A percentile compares a stretch with the other conserved stretches of the same genome.
Evolutionary conservation across 2,888 invertebrate species (phyloP).

Genomic region (Sepiola atlantica): DNA sequence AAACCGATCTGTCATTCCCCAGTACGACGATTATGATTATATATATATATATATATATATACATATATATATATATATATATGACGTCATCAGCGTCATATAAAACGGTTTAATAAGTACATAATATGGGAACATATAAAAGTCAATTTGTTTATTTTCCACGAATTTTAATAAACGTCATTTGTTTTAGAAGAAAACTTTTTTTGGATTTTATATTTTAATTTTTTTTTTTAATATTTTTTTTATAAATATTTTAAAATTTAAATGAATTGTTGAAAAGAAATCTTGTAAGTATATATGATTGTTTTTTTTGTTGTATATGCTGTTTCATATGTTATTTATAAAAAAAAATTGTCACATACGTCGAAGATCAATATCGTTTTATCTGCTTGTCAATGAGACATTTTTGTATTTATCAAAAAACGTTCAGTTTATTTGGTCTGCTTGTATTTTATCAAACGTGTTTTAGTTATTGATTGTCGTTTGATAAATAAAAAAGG

Average conservation of each 20-base stretch:
- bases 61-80: neutral
- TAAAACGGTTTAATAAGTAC: neutral
- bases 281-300: neutral
- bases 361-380: neutral
- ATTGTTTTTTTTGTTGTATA: neutral
- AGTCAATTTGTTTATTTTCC: neutral
- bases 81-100: neutral
- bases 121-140: neutral
- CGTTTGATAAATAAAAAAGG: neutral
- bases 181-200: neutral
- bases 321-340: neutral
- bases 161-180: neutral
- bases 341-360: neutral
- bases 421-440: neutral
- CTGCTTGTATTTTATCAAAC: neutral
- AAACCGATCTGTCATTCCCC: constrained; percentile 35
- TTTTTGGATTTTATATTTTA: constrained; percentile 34
- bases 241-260: neutral
- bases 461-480: neutral
- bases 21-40: neutral
- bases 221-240: constrained; percentile 8
- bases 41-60: neutral
- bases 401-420: neutral
- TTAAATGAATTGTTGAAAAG: neutral
- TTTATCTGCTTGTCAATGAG: neutral